phyloP scores from a whole-genome alignment of 2,113 vertebrate genomes.

The Serinus canaria region DNA sequence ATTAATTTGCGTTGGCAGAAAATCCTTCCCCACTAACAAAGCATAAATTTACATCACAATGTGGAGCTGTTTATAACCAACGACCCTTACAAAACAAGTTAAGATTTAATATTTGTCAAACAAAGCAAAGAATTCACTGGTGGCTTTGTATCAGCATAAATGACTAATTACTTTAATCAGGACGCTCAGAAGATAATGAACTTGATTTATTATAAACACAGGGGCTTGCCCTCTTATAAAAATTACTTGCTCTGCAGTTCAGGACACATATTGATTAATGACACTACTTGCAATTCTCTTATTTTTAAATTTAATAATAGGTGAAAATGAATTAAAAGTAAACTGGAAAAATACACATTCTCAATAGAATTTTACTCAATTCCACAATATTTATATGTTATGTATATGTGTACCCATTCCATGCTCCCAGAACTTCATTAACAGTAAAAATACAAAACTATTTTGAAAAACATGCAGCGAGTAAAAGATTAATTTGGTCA shows the following conservation, averaged over 20 bases:
- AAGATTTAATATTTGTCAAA: neutral
- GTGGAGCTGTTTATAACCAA: neutral
- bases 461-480: neutral
- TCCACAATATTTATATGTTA: neutral
- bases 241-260: neutral
- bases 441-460: neutral
- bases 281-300: neutral
- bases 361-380: neutral
- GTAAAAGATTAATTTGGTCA: neutral
- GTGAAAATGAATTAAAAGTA: conserved; percentile 9
- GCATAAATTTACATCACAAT: neutral
- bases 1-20: neutral
- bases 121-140: neutral
- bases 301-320: neutral
- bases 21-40: neutral
- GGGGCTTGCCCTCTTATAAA: neutral
- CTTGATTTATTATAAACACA: conserved; percentile 26
- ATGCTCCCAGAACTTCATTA: neutral
- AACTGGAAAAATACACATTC: neutral
- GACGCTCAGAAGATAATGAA: conserved; percentile 41
- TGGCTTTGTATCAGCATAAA: conserved; percentile 33
- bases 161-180: conserved; percentile 53
- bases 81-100: neutral
- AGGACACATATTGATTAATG: conserved; percentile 26
- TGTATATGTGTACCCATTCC: neutral